A percentile compares a stretch with the other conserved stretches of the same genome.
Evolutionary conservation across 2,797 vertebrate genomes (phyloP).

Genomic region (Phyllotis vaccarum): DNA sequence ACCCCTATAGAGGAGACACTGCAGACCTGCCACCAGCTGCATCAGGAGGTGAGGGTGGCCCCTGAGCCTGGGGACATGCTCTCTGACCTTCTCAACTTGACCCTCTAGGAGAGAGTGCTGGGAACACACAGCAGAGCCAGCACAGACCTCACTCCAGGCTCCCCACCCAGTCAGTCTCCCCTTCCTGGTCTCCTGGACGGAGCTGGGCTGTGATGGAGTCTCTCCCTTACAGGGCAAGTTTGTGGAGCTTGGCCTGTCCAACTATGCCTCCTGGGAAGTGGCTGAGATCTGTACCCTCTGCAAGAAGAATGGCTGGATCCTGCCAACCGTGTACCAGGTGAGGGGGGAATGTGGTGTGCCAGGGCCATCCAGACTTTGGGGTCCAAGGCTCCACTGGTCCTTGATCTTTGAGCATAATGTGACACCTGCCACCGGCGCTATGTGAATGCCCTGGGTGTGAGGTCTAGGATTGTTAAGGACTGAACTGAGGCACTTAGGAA

Average conservation of each 20-base stretch:
- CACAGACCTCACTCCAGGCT: background rate
- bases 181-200: background rate
- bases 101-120: background rate
- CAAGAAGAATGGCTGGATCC: slow-evolving; percentile 93
- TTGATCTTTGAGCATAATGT: background rate
- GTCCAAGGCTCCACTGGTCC: background rate
- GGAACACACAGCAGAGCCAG: background rate
- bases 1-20: slow-evolving; percentile 95
- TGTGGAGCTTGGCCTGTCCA: slow-evolving; percentile 96
- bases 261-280: slow-evolving; percentile 96
- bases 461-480: background rate
- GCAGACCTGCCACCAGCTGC: slow-evolving; percentile 92
- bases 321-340: slow-evolving; percentile 97
- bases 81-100: too few relatives aligned
- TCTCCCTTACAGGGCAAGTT: slow-evolving; percentile 93
- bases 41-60: slow-evolving; percentile 68
- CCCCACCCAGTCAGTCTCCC: rapidly evolving
- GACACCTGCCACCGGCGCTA: background rate
- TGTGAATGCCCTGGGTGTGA: background rate
- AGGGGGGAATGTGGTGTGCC: slow-evolving; percentile 1
- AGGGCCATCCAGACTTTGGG: background rate
- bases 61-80: too few relatives aligned
- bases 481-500: background rate
- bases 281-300: slow-evolving; percentile 95
- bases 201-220: rapidly evolving